phyloP scores from a whole-genome alignment of 2,113 vertebrate species.

The Coptodon bakossiorum region DNA sequence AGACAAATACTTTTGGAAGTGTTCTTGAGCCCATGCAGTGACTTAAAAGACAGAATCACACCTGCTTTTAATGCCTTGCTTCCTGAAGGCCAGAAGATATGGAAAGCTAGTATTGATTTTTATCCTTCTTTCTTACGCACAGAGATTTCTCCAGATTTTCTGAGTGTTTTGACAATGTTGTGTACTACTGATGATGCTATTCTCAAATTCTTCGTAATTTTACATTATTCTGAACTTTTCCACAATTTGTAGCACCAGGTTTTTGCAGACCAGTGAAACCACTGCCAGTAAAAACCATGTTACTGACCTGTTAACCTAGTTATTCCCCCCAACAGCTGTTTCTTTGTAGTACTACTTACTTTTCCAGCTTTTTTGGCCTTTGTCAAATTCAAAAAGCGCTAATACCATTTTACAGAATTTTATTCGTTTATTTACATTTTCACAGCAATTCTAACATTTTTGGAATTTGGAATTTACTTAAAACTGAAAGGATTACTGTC shows the following conservation, averaged over 20 bases:
- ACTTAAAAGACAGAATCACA: not conserved
- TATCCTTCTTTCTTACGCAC: not conserved
- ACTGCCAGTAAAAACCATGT: not conserved
- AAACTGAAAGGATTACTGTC: not conserved
- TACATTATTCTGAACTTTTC: not conserved
- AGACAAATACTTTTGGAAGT: not conserved
- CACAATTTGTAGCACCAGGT: not conserved
- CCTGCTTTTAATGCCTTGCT: not conserved
- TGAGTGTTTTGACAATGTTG: not conserved
- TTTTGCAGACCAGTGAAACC: not conserved
- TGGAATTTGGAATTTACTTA: not conserved
- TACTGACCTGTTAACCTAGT: not conserved
- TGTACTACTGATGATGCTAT: not conserved
- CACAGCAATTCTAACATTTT: not conserved
- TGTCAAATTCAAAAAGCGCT: not conserved
- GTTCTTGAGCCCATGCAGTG: not conserved
- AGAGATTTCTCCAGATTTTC: not conserved
- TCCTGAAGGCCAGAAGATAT: not conserved
- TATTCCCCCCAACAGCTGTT: not conserved
- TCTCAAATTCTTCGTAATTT: not conserved
- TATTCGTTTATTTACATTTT: not conserved
- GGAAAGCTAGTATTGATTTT: not conserved
- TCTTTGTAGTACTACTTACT: not conserved
- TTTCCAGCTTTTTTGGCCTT: not conserved
- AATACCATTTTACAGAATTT: not conserved